These are phyloP conservation scores for Penaeus indicus DNA, from an alignment of 1,140 invertebrate genomes.

Conservation along the genomic window DNA sequence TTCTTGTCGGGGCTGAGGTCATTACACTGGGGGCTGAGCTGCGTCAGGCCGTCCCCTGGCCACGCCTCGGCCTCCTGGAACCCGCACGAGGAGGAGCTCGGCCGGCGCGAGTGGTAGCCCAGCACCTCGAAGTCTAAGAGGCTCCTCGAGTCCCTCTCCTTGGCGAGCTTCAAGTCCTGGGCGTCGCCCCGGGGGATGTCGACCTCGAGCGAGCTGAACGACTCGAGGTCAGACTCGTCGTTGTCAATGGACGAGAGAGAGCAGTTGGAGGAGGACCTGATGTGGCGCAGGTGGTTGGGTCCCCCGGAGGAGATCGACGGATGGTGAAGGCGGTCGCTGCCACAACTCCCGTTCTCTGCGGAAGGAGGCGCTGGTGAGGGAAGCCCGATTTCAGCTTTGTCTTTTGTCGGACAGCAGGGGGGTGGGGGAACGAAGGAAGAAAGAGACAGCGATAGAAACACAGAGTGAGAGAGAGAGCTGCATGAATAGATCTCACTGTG, in stretches of 20 bases:
- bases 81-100: background rate
- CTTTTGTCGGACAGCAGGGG: background rate
- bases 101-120: conserved; percentile 22
- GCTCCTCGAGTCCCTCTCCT: conserved; percentile 20
- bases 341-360: conserved; percentile 51
- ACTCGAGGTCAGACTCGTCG: conserved; percentile 55
- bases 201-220: conserved; percentile 54
- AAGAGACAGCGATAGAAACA: background rate
- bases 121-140: conserved; percentile 46
- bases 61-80: background rate
- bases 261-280: conserved; percentile 34
- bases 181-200: conserved; percentile 29
- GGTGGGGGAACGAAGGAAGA: conserved; percentile 7
- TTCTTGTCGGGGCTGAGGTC: conserved; percentile 47
- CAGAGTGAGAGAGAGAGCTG: background rate
- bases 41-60: background rate
- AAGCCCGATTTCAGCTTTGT: background rate
- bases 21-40: conserved; percentile 16
- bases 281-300: conserved; percentile 22
- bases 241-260: conserved; percentile 51
- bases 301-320: conserved; percentile 42
- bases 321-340: conserved; percentile 53
- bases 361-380: background rate
- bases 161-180: conserved; percentile 11
- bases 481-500: too few species aligned